phyloP scores from a whole-genome alignment of 2,888 invertebrate species.

The Axea sp. region DNA sequence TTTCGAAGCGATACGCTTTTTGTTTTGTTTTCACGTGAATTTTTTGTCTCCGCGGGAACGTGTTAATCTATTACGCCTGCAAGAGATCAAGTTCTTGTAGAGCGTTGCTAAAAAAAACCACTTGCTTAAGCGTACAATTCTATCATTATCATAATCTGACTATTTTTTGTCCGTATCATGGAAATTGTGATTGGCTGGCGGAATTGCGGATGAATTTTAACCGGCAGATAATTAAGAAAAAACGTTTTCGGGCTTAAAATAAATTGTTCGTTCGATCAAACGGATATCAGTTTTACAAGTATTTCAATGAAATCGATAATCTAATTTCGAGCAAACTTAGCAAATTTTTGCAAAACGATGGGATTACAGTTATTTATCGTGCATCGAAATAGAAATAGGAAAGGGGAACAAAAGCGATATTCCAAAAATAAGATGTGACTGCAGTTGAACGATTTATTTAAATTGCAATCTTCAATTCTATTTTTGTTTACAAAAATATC shows the following conservation, averaged over 20 bases:
- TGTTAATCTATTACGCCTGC: conserved; percentile 68
- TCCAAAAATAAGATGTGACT: too few species aligned
- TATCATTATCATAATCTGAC: conserved; percentile 46
- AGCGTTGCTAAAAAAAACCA: conserved; percentile 16
- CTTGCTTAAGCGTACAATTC: conserved; percentile 32
- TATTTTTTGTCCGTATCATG: conserved; percentile 14
- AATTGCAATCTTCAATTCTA: too few species aligned
- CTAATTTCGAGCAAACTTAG: not conserved
- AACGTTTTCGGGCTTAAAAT: not conserved
- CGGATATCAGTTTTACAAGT: not conserved
- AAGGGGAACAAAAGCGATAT: too few species aligned
- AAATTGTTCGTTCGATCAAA: not conserved
- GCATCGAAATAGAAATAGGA: too few species aligned
- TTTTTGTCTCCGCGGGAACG: conserved; percentile 62
- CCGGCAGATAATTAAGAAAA: not conserved
- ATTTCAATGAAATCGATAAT: not conserved
- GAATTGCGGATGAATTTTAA: not conserved
- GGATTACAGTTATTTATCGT: not conserved
- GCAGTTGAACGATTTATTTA: too few species aligned
- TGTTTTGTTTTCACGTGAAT: conserved; percentile 44
- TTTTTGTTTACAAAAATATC: conserved; percentile 1
- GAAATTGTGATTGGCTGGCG: conserved; percentile 1
- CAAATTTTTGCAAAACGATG: not conserved
- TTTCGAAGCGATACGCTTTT: conserved; percentile 43
- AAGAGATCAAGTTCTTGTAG: conserved; percentile 63